These are phyloP conservation scores for Helostoma temminkii DNA, from an alignment of 2,797 vertebrate species.

Conservation along the genomic window DNA sequence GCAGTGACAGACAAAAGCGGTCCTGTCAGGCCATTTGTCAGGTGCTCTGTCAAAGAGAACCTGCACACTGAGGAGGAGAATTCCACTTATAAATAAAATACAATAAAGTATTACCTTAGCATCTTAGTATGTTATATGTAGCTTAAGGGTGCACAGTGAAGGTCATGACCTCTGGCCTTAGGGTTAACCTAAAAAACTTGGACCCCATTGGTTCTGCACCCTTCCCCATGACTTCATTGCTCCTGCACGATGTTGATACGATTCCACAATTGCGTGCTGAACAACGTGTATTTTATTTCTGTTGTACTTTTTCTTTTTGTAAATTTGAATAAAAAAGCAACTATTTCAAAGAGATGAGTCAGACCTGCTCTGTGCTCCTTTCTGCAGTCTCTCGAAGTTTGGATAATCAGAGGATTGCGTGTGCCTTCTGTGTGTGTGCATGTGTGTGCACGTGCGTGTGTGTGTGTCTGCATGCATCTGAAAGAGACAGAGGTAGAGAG, in stretches of 20 bases:
- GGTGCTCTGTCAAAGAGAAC: conserved; percentile 7
- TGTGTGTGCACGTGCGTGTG: background rate
- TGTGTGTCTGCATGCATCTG: conserved; percentile 9
- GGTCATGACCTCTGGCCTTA: conserved; percentile 16
- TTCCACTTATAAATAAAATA: background rate
- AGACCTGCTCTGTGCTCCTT: conserved; percentile 55
- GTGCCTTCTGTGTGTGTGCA: conserved; percentile 21
- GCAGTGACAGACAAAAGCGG: conserved; percentile 18
- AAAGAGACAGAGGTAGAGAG: conserved; percentile 22
- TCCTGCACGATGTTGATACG: conserved; percentile 73
- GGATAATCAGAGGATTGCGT: conserved; percentile 54
- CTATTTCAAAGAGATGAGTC: conserved; percentile 79
- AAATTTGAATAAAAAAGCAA: conserved; percentile 84
- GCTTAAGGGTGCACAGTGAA: conserved; percentile 20
- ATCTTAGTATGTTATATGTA: conserved; percentile 4
- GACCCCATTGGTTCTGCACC: conserved; percentile 62
- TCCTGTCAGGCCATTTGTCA: conserved; percentile 41
- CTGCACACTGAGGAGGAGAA: background rate
- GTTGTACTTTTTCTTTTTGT: conserved; percentile 84
- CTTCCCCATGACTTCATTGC: conserved; percentile 48
- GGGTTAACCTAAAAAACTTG: conserved; percentile 3
- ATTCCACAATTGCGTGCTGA: conserved; percentile 73
- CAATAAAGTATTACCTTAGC: background rate
- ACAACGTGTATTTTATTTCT: conserved; percentile 84
- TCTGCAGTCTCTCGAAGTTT: conserved; percentile 34